Percentiles rank a stretch among this genome's conserved stretches.
phyloP scores from a whole-genome alignment of 2,888 invertebrate species.

The Chrysina gloriosa region DNA sequence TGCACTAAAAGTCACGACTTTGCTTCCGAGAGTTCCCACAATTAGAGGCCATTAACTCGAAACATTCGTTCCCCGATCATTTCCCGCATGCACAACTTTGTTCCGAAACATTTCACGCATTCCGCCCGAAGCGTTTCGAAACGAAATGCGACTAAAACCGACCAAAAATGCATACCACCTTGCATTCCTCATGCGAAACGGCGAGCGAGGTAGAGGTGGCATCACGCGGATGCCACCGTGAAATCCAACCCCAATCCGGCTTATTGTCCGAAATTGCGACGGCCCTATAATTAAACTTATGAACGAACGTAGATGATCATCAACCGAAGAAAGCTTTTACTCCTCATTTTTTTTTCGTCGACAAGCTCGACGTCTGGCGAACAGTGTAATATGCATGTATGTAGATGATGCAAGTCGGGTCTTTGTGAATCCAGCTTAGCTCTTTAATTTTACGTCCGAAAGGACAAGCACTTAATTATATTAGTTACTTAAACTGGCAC shows the following conservation, averaged over 20 bases:
- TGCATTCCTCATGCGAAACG: background rate
- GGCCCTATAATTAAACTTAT: conserved; percentile 4
- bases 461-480: conserved; percentile 9
- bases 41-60: background rate
- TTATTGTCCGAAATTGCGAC: background rate
- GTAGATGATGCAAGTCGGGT: background rate
- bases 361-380: background rate
- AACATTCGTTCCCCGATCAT: no score
- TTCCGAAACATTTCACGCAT: background rate
- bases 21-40: background rate
- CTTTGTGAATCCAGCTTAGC: conserved; percentile 7
- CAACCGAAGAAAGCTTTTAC: background rate
- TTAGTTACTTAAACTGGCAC: background rate
- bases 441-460: conserved; percentile 5
- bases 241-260: conserved; percentile 12
- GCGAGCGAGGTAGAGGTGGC: background rate
- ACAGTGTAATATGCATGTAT: background rate
- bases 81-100: background rate
- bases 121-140: background rate
- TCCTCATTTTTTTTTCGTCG: background rate
- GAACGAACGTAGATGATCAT: background rate
- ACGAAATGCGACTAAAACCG: background rate
- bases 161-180: background rate
- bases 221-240: conserved; percentile 6
- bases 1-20: no score